Evolutionary conservation across 2,113 vertebrate species (phyloP), one percentile per base, ranked within the genome.

Genomic region (Ardeotis arabs): DNA sequence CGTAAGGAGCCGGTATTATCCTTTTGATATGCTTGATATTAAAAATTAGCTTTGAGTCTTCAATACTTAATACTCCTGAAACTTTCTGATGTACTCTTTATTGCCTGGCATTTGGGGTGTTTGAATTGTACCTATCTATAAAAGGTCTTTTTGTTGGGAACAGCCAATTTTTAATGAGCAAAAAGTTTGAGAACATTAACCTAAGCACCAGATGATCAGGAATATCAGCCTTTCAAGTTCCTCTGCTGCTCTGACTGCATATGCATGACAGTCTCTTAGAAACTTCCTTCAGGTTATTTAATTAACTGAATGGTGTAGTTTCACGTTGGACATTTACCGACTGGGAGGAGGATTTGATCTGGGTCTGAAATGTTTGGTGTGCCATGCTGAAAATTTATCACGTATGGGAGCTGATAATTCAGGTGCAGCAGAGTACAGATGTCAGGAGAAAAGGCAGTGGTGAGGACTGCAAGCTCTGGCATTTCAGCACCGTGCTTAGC

Each of bases 91-190:
- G 23, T 79, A 29, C 47, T 74, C 31, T 47, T 91, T 62, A 45
- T 31, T 37, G 45, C 70, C 24, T 95, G 62, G 12, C 49, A 69
- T 68, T 94, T 68, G 39, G 52, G 60, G 25, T 67, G 59, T 76
- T 94, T 90, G 27, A 94, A 77, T 91, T 76, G 37, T 73, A 82
- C 74, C 41, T 58, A 4, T 79, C 47, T 83, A 7, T 59, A 16
- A 79, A 89, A 96, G 37, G 20, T 27, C 66, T 84, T 93, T 89
- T 89, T 60, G 35, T 93, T 93, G 75, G n/a, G 68, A 93, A 56
- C 27, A 73, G 68, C 12, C 24, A 33, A 15, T 90, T 94, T 78
- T 63, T 93, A 87, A 91, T 55, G 35, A 88, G 68, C 19, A 24
- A 39, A 64, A 90, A 75, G 41, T 89, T 87, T 4, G 23, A 45